Evolutionary conservation across 2,113 vertebrate species (phyloP).

Genomic region (Triplophysa dalaica): DNA sequence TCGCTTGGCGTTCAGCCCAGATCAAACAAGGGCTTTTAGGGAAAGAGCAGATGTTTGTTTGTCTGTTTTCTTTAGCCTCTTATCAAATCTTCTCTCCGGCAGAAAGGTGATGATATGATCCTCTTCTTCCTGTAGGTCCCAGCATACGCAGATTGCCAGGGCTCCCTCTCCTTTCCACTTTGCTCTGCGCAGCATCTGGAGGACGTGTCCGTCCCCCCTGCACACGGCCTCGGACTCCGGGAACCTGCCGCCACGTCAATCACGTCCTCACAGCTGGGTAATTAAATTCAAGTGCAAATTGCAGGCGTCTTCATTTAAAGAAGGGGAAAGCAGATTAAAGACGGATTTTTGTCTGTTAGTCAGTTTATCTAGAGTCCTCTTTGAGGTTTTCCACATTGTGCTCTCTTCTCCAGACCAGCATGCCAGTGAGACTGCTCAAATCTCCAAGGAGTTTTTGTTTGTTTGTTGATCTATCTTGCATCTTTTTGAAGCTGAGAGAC

Average conservation of each 20-base stretch:
- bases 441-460: constrained; percentile 34
- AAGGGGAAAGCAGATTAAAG: neutral
- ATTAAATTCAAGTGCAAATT: constrained; percentile 50
- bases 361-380: neutral
- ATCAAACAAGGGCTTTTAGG: constrained; percentile 57
- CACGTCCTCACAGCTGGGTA: constrained; percentile 80
- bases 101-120: constrained; percentile 58
- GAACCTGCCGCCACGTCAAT: constrained; percentile 73
- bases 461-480: constrained; percentile 1
- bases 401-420: constrained; percentile 6
- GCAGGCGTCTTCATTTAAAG: neutral
- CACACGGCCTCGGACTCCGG: constrained; percentile 61
- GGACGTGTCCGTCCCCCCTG: neutral
- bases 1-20: constrained; percentile 53
- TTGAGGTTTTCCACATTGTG: constrained; percentile 10
- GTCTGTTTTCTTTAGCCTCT: constrained; percentile 53
- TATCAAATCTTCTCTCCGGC: constrained; percentile 55
- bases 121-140: constrained; percentile 61
- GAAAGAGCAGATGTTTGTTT: constrained; percentile 63
- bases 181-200: constrained; percentile 38
- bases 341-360: neutral
- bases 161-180: constrained; percentile 12
- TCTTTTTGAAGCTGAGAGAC: constrained; percentile 42
- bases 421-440: constrained; percentile 6
- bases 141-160: constrained; percentile 42